A percentile compares a stretch with the other conserved stretches of the same genome.
These are phyloP conservation scores for western clawed frog (Xenopus tropicalis) DNA, from an alignment of 2,113 vertebrate species.

Conservation along the genomic window UCB_Xtro_10.0 CM004452.2:3813501-3814000, in stretches of 20 bases:
- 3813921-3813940: no score
- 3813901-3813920: no score
- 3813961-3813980: no score
- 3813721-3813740: neutral
- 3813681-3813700: slow-evolving; percentile 22
- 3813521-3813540: neutral
- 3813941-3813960: no score
- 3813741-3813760: neutral
- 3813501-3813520: neutral
- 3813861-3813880: no score
- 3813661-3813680: slow-evolving; percentile 12
- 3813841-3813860: no score
- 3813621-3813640: slow-evolving; percentile 12
- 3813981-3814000: no score
- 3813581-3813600: slow-evolving; percentile 1
- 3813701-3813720: neutral
- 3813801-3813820: no score
- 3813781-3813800: no score
- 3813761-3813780: no score
- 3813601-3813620: slow-evolving; percentile 1
- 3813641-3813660: slow-evolving; percentile 1
- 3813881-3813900: no score
- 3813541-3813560: neutral
- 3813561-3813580: neutral
- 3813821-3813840: no score